Conservation (phyloP, 2,888 invertebrate genomes). For the Drosophila incognita region DNA sequence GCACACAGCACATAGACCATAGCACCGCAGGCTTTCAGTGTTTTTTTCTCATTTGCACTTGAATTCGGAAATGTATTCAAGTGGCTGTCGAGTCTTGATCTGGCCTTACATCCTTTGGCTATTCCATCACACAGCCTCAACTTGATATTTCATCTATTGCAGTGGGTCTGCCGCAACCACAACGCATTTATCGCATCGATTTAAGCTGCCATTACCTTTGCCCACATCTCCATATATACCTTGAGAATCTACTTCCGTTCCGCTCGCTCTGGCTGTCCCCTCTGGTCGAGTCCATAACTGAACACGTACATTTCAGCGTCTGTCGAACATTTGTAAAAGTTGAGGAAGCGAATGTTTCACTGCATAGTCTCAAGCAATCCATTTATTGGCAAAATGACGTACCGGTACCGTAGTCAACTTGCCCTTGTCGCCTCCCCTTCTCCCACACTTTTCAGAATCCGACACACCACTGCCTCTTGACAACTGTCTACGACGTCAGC, state of each 20-base stretch:
- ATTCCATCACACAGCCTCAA: constrained; percentile 13
- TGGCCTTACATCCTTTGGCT: constrained; percentile 18
- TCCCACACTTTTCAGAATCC: not conserved
- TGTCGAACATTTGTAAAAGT: constrained; percentile 54
- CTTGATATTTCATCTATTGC: constrained; percentile 65
- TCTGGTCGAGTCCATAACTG: constrained; percentile 37
- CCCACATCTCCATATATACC: constrained; percentile 1
- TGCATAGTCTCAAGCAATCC: constrained; percentile 40
- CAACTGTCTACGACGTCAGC: constrained; percentile 34
- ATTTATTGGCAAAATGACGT: constrained; percentile 59
- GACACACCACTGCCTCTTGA: constrained; percentile 19
- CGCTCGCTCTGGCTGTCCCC: not conserved
- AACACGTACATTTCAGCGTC: constrained; percentile 66
- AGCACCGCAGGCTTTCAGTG: constrained; percentile 24
- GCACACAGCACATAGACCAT: not conserved
- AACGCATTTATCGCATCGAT: constrained; percentile 49
- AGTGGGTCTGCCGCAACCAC: constrained; percentile 34
- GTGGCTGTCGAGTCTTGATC: constrained; percentile 37
- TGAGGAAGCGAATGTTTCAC: constrained; percentile 27
- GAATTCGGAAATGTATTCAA: constrained; percentile 48
- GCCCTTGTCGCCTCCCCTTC: not conserved
- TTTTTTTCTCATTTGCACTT: constrained; percentile 77
- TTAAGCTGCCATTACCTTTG: constrained; percentile 47
- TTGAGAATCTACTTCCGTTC: constrained; percentile 1
- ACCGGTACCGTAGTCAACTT: not conserved